Base-by-base conservation (phyloP, 2,888 invertebrate species). In the Aphodius granarius region DNA sequence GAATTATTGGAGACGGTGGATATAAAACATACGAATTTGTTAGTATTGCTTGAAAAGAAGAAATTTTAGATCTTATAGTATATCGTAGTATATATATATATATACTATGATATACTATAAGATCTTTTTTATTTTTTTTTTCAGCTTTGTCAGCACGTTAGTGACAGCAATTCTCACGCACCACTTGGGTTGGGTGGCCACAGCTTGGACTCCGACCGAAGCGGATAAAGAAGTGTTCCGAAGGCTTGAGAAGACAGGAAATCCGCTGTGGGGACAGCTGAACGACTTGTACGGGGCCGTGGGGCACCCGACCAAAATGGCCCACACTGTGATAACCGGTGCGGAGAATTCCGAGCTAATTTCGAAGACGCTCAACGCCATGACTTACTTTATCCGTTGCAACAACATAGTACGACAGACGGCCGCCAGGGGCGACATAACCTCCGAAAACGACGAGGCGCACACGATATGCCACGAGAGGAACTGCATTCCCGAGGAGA, bases 151-250 rank as follows among this genome's bases (percentile, higher is more conserved):
- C 83, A 97, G 96, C 86, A 96, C 95, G 18, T 90, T 97, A 78
- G 86, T 97, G 73, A 97, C 97, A 5, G 95, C 95, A 78, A 94
- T 97, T 70, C 88, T 97, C 73, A 97, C 97, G 0, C 93, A 97
- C 86, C 97, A 97, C 85, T 90, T 97, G 63, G 96, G 96, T 17
- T 97, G 97, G 97, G 95, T 97, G 75, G 91, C 94, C 23, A 95
- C 96, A 0, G 66, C 73, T 3, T 43, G 73, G 43, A 72, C 73
- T 6, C 17, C 74, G 5, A 70, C 71, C 0, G 75, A 80, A 22
- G 83, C 85, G 76, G 86, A 88, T 78, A 84, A 86, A 75, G 89
- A 89, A 9, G 88, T 91, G 86, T 82, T 91, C 77, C 89, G 91
- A 3, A 90, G 90, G 80, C 89, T 90, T 77, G 91, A 91, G 83